A percentile compares a stretch with the other conserved stretches of the same genome.
These are phyloP conservation scores for Pantherophis vulpinus DNA, from an alignment of 2,797 vertebrate species.

Conservation along the genomic window DNA sequence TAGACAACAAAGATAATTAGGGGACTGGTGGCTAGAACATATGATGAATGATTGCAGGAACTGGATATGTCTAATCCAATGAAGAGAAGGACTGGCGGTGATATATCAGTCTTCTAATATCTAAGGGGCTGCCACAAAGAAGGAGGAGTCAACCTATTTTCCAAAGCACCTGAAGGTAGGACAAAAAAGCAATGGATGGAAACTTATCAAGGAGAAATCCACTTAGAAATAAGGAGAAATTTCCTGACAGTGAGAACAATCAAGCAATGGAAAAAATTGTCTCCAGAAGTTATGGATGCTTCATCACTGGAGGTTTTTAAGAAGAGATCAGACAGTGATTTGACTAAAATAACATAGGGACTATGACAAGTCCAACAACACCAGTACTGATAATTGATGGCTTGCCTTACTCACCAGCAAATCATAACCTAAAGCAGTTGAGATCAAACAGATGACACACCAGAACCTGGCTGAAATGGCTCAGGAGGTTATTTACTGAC, in stretches of 20 bases:
- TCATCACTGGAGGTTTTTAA: neutral
- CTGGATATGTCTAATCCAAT: neutral
- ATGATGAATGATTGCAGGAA: neutral
- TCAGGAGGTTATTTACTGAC: neutral
- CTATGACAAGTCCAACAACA: neutral
- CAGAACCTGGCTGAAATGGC: neutral
- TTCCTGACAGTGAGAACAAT: neutral
- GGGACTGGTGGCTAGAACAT: neutral
- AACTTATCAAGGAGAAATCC: neutral
- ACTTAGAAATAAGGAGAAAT: neutral
- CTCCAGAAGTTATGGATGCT: neutral
- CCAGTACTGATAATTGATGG: neutral
- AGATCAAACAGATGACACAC: neutral
- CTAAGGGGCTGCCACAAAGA: neutral
- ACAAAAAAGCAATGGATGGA: neutral
- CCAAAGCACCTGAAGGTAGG: neutral
- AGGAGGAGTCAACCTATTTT: neutral
- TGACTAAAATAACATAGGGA: neutral
- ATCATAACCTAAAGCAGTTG: neutral
- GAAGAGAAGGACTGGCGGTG: neutral
- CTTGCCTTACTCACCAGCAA: neutral
- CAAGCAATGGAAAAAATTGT: neutral
- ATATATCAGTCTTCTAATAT: neutral
- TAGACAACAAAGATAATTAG: neutral
- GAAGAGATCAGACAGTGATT: neutral